Base-by-base conservation (phyloP, 1,140 invertebrate species). In the Antheraea pernyi region DNA sequence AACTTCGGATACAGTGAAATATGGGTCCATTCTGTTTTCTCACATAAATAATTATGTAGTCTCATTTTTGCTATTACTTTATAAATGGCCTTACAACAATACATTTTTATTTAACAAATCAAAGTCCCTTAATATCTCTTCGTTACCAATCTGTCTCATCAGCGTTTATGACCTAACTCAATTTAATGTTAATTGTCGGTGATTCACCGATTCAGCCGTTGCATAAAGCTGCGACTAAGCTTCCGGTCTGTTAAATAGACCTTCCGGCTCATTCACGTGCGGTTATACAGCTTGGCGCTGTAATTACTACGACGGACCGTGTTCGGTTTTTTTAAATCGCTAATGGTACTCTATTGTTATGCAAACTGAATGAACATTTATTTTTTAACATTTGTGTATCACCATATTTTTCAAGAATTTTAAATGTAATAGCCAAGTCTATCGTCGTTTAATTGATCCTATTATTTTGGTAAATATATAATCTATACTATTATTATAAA, bases 301-400 rank as follows among this genome's bases (percentile, higher is more conserved):
- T 37, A 18, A 63, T 18, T 37, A 18, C 16, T 63, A 67, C 46
- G 46, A 64, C 68, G 59, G 72, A 71, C 70, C 73, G 39, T 68
- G 63, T 64, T 67, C 30, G 61, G 22, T 30, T 78, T 76, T 76
- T 72, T 71, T 60, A 67, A 65, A 73, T 69, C 58, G 37, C 64
- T 78, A 80, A 80, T 74, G 71, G 46, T 53, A 6, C 16, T 16
- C 46, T 16, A 53, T 53, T 53, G 46, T 53, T 1, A 16, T 5
- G 13, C 46, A 13, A 53, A 13, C 2, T 53, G 16, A 53, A 53
- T n/a, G 16, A 53, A 6, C 46, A 16, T 53, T 53, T 53, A 6
- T 11, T 53, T 53, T 53, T 16, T n/a, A 53, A 16, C 6, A 53
- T 53, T 53, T 6, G 7, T 16, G 46, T 16, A 53, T 53, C 1